Base-by-base conservation (phyloP, 35 echinoderm and acorn worm genomes). In the Chiridota heheva region DNA sequence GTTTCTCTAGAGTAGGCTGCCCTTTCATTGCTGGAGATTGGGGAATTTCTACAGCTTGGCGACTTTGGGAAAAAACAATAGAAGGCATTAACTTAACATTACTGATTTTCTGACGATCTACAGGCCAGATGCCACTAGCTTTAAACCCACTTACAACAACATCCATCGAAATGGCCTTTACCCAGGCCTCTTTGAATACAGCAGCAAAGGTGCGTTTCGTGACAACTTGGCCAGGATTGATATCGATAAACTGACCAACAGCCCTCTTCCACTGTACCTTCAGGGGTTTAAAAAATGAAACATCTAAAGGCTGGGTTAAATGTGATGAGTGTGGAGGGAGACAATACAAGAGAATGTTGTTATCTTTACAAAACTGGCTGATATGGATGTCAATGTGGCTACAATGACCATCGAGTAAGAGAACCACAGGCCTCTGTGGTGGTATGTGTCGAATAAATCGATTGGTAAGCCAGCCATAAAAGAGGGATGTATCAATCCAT, bases 341-440 rank as follows among this genome's bases (percentile, higher is more conserved):
- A n/a, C 73, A 57, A 49, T 77, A 77, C 3, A 77, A 30, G 1
- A 77, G 47, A 77, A 77, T 77, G 2, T 34, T 6, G 43, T 77
- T 53, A 22, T 77, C 73, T 59, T 24, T 36, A 24, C 46, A 53
- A 33, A 77, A 60, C 43, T 77, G 53, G 73, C 44, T 57, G 5
- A 34, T 32, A 17, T 77, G 20, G 2, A 77, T 16, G 36, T 77
- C 73, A 42, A 22, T 30, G 22, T 43, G 71, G 31, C n/a, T n/a
- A n/a, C n/a, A n/a, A 66, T 72, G 31, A 37, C 68, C 40, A 43
- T 72, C 40, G 18, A 72, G 36, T n/a, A n/a, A n/a, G 6, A 72
- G 28, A 7, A 72, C 68, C 18, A 72, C 68, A 7, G 36, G 27
- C 18, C 10, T 8, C 40, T 16, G 10, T 16, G 6, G 48, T 18